Conservation (phyloP, 2,113 vertebrate genomes). For the Scalopus aquaticus region DNA sequence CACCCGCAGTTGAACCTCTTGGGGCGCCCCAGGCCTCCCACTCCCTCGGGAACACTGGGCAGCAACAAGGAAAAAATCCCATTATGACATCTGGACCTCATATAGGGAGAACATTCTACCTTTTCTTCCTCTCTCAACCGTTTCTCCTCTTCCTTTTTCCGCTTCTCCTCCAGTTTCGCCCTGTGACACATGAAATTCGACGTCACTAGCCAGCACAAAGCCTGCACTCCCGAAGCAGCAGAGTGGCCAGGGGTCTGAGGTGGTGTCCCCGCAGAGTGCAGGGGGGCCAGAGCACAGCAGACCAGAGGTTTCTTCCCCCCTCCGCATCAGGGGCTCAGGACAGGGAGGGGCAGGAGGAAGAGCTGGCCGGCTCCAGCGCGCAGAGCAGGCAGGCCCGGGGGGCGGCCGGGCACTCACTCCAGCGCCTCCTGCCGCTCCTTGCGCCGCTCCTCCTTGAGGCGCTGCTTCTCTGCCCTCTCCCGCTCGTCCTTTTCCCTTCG, state of each 20-base stretch:
- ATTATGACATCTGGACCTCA: no score
- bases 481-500: conserved; percentile 87
- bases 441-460: conserved; percentile 93
- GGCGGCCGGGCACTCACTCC: conserved; percentile 88
- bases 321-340: background rate
- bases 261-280: background rate
- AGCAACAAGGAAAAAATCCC: background rate
- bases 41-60: background rate
- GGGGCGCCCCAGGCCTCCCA: no score
- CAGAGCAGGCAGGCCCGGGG: no score
- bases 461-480: conserved; percentile 91
- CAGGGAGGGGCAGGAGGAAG: background rate
- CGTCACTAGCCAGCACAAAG: background rate
- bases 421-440: conserved; percentile 91
- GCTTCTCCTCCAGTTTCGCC: conserved; percentile 96
- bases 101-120: conserved; percentile 77
- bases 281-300: background rate
- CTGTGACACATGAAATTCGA: conserved; percentile 78
- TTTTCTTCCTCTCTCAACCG: conserved; percentile 96
- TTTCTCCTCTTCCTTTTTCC: conserved; percentile 98
- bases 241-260: background rate
- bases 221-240: background rate
- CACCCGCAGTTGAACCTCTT: no score
- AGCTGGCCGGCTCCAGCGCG: no score
- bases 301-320: background rate